phyloP scores from a whole-genome alignment of 2,797 vertebrate species.

The Leptatherina wallacei region DNA sequence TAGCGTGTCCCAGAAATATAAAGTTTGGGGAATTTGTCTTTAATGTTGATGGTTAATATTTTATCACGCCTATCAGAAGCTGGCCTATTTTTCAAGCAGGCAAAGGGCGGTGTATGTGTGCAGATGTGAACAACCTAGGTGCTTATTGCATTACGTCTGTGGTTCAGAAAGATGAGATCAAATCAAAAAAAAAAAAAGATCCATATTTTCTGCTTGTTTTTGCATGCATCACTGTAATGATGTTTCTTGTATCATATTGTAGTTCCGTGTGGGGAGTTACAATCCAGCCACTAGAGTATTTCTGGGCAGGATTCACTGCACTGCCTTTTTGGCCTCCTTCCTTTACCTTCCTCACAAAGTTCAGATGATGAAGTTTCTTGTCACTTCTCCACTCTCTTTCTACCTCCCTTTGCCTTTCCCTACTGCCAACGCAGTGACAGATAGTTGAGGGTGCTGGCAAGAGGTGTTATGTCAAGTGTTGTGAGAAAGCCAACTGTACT shows the following conservation, averaged over 20 bases:
- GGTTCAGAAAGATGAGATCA: constrained; percentile 28
- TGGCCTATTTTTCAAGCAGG: constrained; percentile 72
- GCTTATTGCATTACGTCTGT: constrained; percentile 40
- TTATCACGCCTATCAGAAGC: constrained; percentile 73
- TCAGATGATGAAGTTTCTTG: constrained; percentile 60
- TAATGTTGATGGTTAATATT: constrained; percentile 82
- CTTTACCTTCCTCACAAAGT: constrained; percentile 43
- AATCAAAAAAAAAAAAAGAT: constrained; percentile 10
- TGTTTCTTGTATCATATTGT: neutral
- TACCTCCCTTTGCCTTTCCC: constrained; percentile 30
- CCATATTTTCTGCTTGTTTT: constrained; percentile 40
- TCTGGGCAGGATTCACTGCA: constrained; percentile 25
- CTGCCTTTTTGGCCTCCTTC: constrained; percentile 33
- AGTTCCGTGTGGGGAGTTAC: neutral
- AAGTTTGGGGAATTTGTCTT: constrained; percentile 79
- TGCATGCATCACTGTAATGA: constrained; percentile 5
- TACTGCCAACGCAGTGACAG: constrained; percentile 64
- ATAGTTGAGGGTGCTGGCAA: constrained; percentile 59
- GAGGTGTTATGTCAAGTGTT: constrained; percentile 64
- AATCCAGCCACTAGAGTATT: neutral
- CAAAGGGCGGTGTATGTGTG: constrained; percentile 42
- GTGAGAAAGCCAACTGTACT: constrained; percentile 51
- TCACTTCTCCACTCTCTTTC: constrained; percentile 42
- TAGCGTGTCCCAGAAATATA: constrained; percentile 77
- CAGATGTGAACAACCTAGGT: constrained; percentile 20